Evolutionary conservation across 2,113 vertebrate species (phyloP), one percentile per base, ranked within the genome.

Genomic region (Phasianus colchicus): DNA sequence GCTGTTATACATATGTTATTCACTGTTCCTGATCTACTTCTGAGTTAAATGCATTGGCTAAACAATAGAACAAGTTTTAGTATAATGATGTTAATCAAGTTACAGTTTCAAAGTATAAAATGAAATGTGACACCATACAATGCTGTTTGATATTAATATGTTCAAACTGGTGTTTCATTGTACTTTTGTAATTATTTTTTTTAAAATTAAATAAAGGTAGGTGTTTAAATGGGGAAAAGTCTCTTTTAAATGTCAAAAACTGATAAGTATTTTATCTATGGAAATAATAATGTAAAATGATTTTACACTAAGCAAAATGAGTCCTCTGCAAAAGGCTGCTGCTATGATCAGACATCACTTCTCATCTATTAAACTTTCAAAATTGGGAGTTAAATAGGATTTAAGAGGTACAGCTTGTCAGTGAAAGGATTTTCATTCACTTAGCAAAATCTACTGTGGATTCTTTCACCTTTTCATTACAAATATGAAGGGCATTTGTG

Each of bases 1-100:
- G 47, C 82, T 93, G 84, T 86, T 85, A 73, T 87, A 65, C 11
- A 43, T 77, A 65, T 16, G 75, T 89, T 77, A 77, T 15, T 54
- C 30, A 86, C 97, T 97, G 89, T 96, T 94, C 77, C 38, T 4
- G 1, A 85, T 72, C 77, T 85, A 81, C 48, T 89, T 71, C 48
- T 91, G 4, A 64, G 57, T 86, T 79, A 92, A 92, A 93, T 64
- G 50, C 61, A 67, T 87, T 93, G 94, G 48, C 90, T 81, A 91
- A 82, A 72, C 42, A 86, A 78, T 38, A 70, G 32, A 67, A 88
- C 55, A 95, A 78, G 34, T 34, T 85, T 69, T 86, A 40, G 75
- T 78, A 21, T 70, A 92, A 86, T 74, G 45, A 50, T 36, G 6
- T 58, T 95, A 86, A 91, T 96, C 63, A 96, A 65, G 36, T 65